These are phyloP conservation scores for Gymnocypris eckloni DNA, from an alignment of 2,797 vertebrate genomes.

Conservation along the genomic window DNA sequence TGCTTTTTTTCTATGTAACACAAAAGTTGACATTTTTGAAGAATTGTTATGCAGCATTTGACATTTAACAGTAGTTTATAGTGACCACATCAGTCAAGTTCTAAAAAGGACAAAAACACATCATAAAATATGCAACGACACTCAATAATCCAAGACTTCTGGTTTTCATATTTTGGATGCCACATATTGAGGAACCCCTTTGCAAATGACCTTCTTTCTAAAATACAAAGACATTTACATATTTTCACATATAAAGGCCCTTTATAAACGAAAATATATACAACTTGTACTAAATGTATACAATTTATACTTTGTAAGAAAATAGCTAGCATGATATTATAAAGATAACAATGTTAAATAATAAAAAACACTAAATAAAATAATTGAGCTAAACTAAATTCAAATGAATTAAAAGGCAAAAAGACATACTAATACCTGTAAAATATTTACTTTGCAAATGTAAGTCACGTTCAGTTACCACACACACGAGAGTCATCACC, in stretches of 20 bases:
- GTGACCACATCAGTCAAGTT: background rate
- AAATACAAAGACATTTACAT: background rate
- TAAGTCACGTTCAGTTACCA: conserved; percentile 14
- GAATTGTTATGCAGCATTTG: background rate
- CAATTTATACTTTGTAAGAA: background rate
- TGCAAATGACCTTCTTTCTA: background rate
- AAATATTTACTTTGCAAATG: background rate
- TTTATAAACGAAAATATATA: background rate
- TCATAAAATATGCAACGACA: background rate
- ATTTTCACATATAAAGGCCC: background rate
- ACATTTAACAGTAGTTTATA: background rate
- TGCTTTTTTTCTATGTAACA: background rate
- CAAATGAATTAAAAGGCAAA: background rate
- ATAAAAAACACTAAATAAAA: background rate
- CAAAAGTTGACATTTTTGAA: conserved; percentile 1
- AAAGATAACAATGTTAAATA: background rate
- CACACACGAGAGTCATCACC: conserved; percentile 14
- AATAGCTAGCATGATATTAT: background rate
- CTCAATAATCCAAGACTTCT: background rate
- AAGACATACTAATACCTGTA: background rate
- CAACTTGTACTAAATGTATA: background rate
- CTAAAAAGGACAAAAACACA: background rate
- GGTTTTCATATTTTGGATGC: background rate
- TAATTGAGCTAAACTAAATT: background rate
- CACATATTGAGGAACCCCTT: background rate